Evolutionary conservation across 2,797 vertebrate genomes (phyloP).

Genomic region (Darevskia mixta): DNA sequence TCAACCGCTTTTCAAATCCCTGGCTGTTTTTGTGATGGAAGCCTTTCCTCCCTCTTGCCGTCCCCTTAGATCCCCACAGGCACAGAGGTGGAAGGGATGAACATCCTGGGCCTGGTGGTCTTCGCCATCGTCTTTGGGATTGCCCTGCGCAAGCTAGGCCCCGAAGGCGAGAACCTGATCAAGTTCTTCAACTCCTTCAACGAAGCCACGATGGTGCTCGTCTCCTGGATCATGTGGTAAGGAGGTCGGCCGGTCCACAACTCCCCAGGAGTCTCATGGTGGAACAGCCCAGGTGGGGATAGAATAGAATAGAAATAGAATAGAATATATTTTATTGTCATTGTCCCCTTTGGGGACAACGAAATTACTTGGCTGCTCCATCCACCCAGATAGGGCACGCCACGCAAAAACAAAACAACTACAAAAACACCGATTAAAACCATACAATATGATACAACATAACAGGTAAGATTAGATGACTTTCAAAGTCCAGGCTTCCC

Average conservation of each 20-base stretch:
- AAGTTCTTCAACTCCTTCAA: conserved; percentile 88
- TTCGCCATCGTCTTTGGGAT: conserved; percentile 91
- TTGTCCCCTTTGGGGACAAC: no score
- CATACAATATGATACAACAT: no score
- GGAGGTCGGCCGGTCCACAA: conserved; percentile 29
- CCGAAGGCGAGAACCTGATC: conserved; percentile 90
- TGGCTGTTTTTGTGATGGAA: not conserved
- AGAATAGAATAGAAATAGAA: no score
- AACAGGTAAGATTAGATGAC: no score
- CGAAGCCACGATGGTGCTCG: conserved; percentile 87
- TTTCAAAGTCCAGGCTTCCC: no score
- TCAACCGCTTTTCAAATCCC: not conserved
- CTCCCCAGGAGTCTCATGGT: not conserved
- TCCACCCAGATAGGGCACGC: no score
- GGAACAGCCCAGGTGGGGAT: no score
- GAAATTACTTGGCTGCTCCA: no score
- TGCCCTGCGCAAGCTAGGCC: conserved; percentile 88
- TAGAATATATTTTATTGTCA: no score
- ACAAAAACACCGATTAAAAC: no score
- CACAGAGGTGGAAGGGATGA: conserved; percentile 86
- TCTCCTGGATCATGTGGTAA: conserved; percentile 90
- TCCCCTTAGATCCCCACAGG: conserved; percentile 78
- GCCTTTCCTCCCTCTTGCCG: not conserved
- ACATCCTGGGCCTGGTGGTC: conserved; percentile 91
- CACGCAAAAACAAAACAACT: no score